phyloP scores from a whole-genome alignment of 2,797 vertebrate genomes.

The Phrynocephalus forsythii region DNA sequence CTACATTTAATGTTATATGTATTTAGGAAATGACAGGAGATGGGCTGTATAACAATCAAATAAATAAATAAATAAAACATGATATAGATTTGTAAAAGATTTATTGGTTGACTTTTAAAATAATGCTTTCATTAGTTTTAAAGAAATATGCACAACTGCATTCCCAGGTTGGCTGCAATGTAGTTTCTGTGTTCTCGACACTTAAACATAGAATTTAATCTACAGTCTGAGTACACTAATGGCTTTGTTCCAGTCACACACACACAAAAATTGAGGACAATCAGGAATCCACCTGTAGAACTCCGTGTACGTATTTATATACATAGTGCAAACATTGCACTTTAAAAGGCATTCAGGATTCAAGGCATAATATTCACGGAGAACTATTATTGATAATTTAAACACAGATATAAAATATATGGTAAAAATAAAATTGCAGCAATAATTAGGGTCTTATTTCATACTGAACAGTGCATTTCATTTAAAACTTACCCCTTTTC shows the following conservation, averaged over 20 bases:
- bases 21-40: neutral
- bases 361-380: slow-evolving; percentile 34
- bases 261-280: neutral
- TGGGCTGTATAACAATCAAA: neutral
- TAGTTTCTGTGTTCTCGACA: neutral
- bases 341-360: slow-evolving; percentile 16
- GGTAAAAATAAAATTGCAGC: slow-evolving; percentile 6
- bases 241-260: neutral
- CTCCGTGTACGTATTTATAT: neutral
- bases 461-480: neutral
- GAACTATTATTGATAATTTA: slow-evolving; percentile 16
- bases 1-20: neutral
- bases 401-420: neutral
- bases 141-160: neutral
- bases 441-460: slow-evolving; percentile 30
- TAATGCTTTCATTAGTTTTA: neutral
- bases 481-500: slow-evolving; percentile 93
- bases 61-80: neutral
- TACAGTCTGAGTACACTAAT: neutral
- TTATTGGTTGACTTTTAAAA: neutral
- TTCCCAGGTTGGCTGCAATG: neutral
- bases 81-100: neutral
- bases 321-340: neutral
- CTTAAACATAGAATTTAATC: neutral
- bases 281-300: neutral